A percentile compares a stretch with the other conserved stretches of the same genome.
These are phyloP conservation scores for Arbacia lixula DNA, from an alignment of 53 echinoderm and acorn worm species.

Conservation along the genomic window DNA sequence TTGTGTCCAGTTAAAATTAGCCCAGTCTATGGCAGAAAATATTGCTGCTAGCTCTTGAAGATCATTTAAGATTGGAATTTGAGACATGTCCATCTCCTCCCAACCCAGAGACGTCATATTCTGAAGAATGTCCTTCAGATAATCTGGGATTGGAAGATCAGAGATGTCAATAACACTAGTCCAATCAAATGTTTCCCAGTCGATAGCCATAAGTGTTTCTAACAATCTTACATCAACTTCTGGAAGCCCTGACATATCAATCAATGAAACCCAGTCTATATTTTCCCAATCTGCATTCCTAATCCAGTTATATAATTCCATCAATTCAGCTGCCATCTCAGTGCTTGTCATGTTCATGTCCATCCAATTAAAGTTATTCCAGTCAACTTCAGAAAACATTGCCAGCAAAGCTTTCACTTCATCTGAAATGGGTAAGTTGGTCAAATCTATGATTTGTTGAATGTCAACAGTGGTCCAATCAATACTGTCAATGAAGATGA, in stretches of 20 bases:
- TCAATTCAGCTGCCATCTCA: no score
- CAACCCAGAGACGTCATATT: background rate
- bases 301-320: background rate
- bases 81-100: background rate
- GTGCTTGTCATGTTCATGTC: background rate
- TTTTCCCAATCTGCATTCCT: background rate
- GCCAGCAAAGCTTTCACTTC: background rate
- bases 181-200: slow-evolving; percentile 30
- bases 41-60: background rate
- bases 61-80: background rate
- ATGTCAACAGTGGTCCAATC: no score
- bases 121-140: background rate
- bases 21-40: slow-evolving; percentile 2
- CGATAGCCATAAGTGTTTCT: background rate
- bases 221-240: background rate
- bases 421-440: background rate
- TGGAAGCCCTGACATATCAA: background rate
- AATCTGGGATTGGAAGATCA: background rate
- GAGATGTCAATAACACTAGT: background rate
- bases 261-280: background rate
- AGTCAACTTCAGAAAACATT: background rate
- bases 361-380: background rate
- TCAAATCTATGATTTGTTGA: background rate
- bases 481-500: no score
- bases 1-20: slow-evolving; percentile 16